These are phyloP conservation scores for Caenorhabditis sp. DNA, from an alignment of 2,888 invertebrate genomes.

Conservation along the genomic window DNA sequence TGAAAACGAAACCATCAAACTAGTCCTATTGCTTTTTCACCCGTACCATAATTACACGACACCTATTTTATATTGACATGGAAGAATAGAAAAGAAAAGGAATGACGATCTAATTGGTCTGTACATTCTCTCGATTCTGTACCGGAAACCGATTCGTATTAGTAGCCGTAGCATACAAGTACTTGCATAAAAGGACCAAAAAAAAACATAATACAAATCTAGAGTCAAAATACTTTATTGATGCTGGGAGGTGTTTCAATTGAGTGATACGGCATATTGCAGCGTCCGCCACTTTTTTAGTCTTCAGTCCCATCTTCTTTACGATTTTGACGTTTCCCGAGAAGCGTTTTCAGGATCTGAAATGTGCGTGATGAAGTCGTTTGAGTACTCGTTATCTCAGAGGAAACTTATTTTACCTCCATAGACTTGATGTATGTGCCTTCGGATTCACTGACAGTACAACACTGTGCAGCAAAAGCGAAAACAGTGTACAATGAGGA, in stretches of 20 bases:
- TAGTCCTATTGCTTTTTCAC: constrained; percentile 5
- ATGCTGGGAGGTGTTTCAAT: too few relatives aligned
- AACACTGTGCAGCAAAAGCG: constrained; percentile 37
- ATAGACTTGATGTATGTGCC: constrained; percentile 32
- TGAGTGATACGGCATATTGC: too few relatives aligned
- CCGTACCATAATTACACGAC: constrained; percentile 19
- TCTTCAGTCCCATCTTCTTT: constrained; percentile 16
- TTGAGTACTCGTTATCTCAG: too few relatives aligned
- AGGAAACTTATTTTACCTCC: constrained; percentile 19
- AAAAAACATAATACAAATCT: too few relatives aligned
- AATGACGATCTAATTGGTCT: constrained; percentile 25
- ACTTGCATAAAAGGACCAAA: not conserved
- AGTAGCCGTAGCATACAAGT: too few relatives aligned
- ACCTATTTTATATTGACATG: constrained; percentile 26
- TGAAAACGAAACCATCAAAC: constrained; percentile 19
- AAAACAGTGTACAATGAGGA: constrained; percentile 55
- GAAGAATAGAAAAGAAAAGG: not conserved
- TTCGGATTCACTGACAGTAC: constrained; percentile 39
- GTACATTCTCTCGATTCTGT: not conserved
- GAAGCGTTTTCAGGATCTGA: constrained; percentile 11
- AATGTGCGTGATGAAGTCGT: not conserved
- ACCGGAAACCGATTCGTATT: constrained; percentile 36
- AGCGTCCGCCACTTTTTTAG: not conserved
- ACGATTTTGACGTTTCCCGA: constrained; percentile 28
- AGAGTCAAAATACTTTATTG: not conserved